Base-by-base conservation (phyloP, 2,113 vertebrate genomes). In the Pampusana beccarii region DNA sequence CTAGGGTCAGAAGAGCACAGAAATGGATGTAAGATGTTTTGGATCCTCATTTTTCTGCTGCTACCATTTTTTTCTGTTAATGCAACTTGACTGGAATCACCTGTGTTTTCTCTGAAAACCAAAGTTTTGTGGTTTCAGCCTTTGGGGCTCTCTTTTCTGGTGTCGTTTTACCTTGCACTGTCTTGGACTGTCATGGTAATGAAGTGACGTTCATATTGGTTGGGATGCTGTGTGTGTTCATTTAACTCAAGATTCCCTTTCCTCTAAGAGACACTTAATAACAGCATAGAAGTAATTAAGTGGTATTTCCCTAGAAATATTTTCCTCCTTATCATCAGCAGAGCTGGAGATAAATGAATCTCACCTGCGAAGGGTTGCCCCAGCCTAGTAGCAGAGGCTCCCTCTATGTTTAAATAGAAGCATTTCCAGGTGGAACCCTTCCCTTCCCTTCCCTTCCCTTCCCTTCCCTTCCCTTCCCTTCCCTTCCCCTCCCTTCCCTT, bases 161-260 rank as follows among this genome's bases (percentile, higher is more conserved):
- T 70, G 34, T 58, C 6, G 33, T 66, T 80, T 88, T 60, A 75
- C 50, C 92, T 91, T 69, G 9, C 1, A 0, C 40, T 29, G 24
- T 42, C n/a, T 86, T 57, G 25, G 54, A 40, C 81, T 71, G 85
- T 73, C 48, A 24, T 29, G 62, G 61, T 36, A 65, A 66, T 42
- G 31, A 75, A 79, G 26, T 79, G 15, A 78, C 66, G 95, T 95
- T 95, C 67, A 17, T 36, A 31, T 87, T 34, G 14, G 42, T 93
- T 94, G 77, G 54, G 81, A 44, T 40, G 48, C 70, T 90, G 66
- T 73, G 36, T 44, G 15, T 88, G 60, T 96, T 97, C 93, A 91
- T 95, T 95, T 92, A 79, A 92, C 42, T 92, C 65, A 64, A 75
- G 25, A 38, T 95, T 97, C 25, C 2, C 13, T 95, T 90, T 92